Conservation (phyloP, 2,888 invertebrate species). For the Nephrotoma guestfalica region DNA sequence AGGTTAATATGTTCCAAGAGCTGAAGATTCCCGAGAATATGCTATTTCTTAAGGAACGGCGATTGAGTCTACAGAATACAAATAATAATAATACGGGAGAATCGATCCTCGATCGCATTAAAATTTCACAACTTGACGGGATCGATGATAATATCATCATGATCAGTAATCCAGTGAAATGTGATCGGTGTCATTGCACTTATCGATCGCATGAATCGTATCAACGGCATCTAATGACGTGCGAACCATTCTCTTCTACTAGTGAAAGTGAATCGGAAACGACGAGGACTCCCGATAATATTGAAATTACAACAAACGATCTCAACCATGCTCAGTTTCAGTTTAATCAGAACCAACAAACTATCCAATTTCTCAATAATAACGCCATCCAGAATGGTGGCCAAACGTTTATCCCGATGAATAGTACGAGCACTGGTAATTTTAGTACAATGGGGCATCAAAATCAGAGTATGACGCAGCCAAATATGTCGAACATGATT, state of each 20-base stretch:
- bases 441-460: background rate
- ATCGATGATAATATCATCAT: conserved; percentile 36
- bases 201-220: conserved; percentile 71
- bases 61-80: conserved; percentile 11
- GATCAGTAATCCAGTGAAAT: conserved; percentile 49
- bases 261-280: conserved; percentile 69
- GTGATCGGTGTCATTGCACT: conserved; percentile 75
- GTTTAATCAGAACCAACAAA: conserved; percentile 3
- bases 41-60: conserved; percentile 19
- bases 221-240: conserved; percentile 59
- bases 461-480: conserved; percentile 8
- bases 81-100: conserved; percentile 3
- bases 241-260: conserved; percentile 58
- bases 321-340: conserved; percentile 4
- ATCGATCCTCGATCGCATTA: conserved; percentile 17
- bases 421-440: background rate
- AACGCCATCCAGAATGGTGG: background rate
- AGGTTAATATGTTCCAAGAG: conserved; percentile 36
- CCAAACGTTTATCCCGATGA: background rate
- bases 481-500: conserved; percentile 12
- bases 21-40: conserved; percentile 34
- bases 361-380: background rate
- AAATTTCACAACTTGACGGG: conserved; percentile 53
- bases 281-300: conserved; percentile 35
- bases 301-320: conserved; percentile 3